A percentile compares a stretch with the other conserved stretches of the same genome.
Conservation (phyloP, 2,797 vertebrate genomes). For the Arctocebus calabarensis region DNA sequence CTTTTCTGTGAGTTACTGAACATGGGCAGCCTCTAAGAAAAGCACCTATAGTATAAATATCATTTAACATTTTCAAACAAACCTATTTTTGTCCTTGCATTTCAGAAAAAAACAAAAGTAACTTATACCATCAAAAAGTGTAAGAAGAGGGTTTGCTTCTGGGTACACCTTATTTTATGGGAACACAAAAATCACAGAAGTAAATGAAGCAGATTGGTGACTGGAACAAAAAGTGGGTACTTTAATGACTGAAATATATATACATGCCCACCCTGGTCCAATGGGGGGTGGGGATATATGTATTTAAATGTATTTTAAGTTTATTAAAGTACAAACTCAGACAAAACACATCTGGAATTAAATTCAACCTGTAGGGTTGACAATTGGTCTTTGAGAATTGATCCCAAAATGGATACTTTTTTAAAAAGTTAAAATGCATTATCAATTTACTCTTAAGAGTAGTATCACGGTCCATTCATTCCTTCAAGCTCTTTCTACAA, state of each 20-base stretch:
- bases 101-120: neutral
- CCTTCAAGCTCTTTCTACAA: neutral
- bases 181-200: neutral
- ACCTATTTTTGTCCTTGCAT: neutral
- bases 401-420: neutral
- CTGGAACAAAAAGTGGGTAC: accelerated
- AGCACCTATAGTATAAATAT: neutral
- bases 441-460: neutral
- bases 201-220: neutral
- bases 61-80: neutral
- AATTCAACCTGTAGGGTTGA: neutral
- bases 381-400: neutral
- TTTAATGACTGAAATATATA: neutral
- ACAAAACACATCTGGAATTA: neutral
- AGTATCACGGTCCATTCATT: neutral
- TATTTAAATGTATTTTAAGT: neutral
- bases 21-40: neutral
- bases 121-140: neutral
- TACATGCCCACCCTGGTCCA: accelerated
- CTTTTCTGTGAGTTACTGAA: neutral
- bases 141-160: neutral
- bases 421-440: neutral
- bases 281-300: neutral
- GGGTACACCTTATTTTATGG: neutral
- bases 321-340: neutral